Conservation (phyloP, 1,140 invertebrate genomes). For the Eupristina koningsbergeri region DNA sequence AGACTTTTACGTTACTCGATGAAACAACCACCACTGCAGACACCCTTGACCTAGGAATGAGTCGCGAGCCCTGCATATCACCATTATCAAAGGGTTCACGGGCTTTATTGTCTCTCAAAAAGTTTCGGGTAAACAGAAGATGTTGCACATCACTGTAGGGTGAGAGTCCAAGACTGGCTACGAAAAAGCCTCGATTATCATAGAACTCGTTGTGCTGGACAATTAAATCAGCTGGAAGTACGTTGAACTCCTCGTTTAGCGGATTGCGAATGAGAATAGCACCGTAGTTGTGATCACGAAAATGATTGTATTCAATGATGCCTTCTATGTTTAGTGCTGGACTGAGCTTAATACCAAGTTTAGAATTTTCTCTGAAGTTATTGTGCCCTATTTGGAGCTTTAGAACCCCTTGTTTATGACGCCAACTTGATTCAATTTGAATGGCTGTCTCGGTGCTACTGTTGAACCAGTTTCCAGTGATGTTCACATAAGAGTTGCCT, state of each 20-base stretch:
- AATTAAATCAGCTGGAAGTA: slow-evolving; percentile 79
- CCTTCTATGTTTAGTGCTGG: slow-evolving; percentile 89
- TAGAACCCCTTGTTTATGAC: slow-evolving; percentile 73
- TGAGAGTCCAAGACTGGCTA: slow-evolving; percentile 88
- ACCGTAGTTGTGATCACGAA: slow-evolving; percentile 86
- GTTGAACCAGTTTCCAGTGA: slow-evolving; percentile 89
- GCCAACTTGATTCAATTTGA: slow-evolving; percentile 87
- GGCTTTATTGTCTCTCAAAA: slow-evolving; percentile 88
- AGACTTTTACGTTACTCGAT: slow-evolving; percentile 91
- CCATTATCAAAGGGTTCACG: slow-evolving; percentile 86
- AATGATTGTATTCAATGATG: slow-evolving; percentile 90
- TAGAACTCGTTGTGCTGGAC: slow-evolving; percentile 93
- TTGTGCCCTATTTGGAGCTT: slow-evolving; percentile 90
- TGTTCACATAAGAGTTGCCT: slow-evolving; percentile 83
- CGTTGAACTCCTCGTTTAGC: slow-evolving; percentile 81
- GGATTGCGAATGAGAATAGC: slow-evolving; percentile 91
- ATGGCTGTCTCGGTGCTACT: slow-evolving; percentile 83
- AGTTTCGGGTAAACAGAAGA: slow-evolving; percentile 91
- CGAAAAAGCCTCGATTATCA: slow-evolving; percentile 89
- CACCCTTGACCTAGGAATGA: slow-evolving; percentile 90
- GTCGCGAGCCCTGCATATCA: slow-evolving; percentile 76
- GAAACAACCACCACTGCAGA: slow-evolving; percentile 91
- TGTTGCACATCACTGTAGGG: slow-evolving; percentile 87
- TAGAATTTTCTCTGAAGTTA: slow-evolving; percentile 83
- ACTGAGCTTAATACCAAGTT: slow-evolving; percentile 84